Base-by-base conservation (phyloP, 2,797 vertebrate genomes). In the Lutjanus campechanus region DNA sequence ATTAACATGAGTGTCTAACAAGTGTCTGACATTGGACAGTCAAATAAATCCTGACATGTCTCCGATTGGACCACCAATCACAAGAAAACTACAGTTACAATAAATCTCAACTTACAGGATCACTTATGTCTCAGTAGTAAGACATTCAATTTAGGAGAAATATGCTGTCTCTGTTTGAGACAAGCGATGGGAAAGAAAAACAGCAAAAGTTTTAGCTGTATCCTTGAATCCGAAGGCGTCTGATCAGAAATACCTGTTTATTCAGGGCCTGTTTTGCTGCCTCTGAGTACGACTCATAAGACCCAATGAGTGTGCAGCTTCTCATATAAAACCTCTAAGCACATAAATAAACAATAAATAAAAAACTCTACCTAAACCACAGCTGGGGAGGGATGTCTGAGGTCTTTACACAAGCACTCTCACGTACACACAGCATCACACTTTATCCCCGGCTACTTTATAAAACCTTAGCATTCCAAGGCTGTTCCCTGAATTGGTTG, bases 391-490 rank as follows among this genome's bases (percentile, higher is more conserved):
- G 62, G 44, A 84, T 36, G 47, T 70, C 50, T 81, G 79, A 67
- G 78, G 68, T 60, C 59, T 70, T 51, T 51, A 17, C 15, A 40
- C 46, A 60, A 36, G 8, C 40, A 29, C 19, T 22, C 58, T 59
- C 36, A 41, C 53, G 22, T 59, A 59, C 59, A 69, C 11, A 59
- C 22, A 43, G 41, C 69, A 65, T 59, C 72, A 75, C 19, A 67
- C 69, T 76, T 77, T 62, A 62, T 70, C 59, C 49, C 36, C 41
- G 29, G 51, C 47, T 67, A 73, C 61, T 47, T 79, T 70, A 60
- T 77, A 69, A 90, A 86, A 83, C 69, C 61, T 51, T 63, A 4
- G 51, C 67, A 81, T 84, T 90, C 86, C 84, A 60, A 44, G 16
- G 56, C 55, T 82, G 66, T 76, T 86, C 69, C 76, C 29, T 67